Percentiles rank a stretch among this genome's conserved stretches.
Evolutionary conservation across 2,888 invertebrate species (phyloP).

Genomic region (Oxyteleia sp.): DNA sequence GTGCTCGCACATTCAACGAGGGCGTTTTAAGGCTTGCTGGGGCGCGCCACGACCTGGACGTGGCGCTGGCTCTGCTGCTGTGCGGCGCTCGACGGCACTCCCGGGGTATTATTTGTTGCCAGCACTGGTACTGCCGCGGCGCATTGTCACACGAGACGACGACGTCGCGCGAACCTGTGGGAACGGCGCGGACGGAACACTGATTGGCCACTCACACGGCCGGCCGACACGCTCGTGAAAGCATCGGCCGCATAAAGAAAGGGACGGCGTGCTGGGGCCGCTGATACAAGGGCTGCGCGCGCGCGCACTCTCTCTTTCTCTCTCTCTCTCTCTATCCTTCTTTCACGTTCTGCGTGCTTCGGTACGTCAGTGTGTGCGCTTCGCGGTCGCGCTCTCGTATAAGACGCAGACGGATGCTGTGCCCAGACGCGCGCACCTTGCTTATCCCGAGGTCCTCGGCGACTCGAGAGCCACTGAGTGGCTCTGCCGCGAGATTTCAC

Average conservation of each 20-base stretch:
- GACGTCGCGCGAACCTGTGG: conserved; percentile 45
- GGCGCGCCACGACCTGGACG: conserved; percentile 72
- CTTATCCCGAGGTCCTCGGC: conserved; percentile 48
- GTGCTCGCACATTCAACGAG: conserved; percentile 84
- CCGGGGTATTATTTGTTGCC: background rate
- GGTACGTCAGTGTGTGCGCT: conserved; percentile 8
- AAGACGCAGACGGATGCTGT: conserved; percentile 45
- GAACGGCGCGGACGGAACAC: conserved; percentile 50
- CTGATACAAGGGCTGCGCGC: background rate
- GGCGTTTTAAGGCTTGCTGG: conserved; percentile 77
- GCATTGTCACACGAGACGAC: conserved; percentile 45
- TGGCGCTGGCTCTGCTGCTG: conserved; percentile 28
- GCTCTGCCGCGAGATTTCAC: background rate
- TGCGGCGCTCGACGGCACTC: conserved; percentile 25
- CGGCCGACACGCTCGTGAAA: conserved; percentile 71
- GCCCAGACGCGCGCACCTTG: conserved; percentile 35
- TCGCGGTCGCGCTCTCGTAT: conserved; percentile 39
- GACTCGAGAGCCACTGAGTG: conserved; percentile 62
- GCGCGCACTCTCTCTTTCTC: too few relatives aligned
- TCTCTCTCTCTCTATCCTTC: too few relatives aligned
- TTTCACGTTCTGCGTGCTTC: too few relatives aligned
- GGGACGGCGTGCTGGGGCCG: conserved; percentile 25
- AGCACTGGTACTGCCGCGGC: conserved; percentile 10
- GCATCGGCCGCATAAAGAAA: conserved; percentile 62
- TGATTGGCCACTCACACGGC: conserved; percentile 42